Base-by-base conservation (phyloP, 2,888 invertebrate species). In the Thymelicus acteon region DNA sequence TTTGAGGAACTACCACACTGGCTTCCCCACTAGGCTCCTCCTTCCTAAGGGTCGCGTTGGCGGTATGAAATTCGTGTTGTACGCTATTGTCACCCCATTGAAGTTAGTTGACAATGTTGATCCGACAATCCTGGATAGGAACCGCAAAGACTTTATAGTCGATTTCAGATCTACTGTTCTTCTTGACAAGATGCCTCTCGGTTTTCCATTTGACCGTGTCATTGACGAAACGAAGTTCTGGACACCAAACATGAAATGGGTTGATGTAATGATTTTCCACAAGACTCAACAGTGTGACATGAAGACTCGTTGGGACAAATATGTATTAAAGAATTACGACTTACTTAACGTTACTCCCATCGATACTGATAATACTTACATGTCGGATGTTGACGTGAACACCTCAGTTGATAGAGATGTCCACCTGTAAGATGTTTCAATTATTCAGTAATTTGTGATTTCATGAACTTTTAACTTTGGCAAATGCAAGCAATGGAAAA, bases 131-230 rank as follows among this genome's bases (percentile, higher is more conserved):
- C 75, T 88, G 44, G 94, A 94, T 71, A 92, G 88, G 71, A 89
- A 88, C 72, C 90, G 91, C 75, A 94, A 90, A 73, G 93, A 95
- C 74, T 78, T 91, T 57, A 74, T 85, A n/a, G 70, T 78, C 13
- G 91, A 92, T 81, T 89, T 82, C 82, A 89, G 92, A 74, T 87
- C 84, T 19, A 90, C 89, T 69, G 84, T 87, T 1, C 78, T 91
- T 81, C 88, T 95, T 61, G 96, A 97, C 84, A 94, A 92, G 75
- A 94, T 95, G 84, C 95, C 96, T 60, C 92, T 96, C 79, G 96
- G 96, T 67, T 97, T 95, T 94, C 97, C 97, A 73, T 95, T 97
- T 82, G 97, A 97, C 83, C 95, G 96, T 77, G 90, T 91, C 31
- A 94, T 96, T 79, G 91, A 95, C 60, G 90, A 95, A 60, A 87